Conservation (phyloP, 2,113 vertebrate genomes). For the Mormyrus lacerda region DNA sequence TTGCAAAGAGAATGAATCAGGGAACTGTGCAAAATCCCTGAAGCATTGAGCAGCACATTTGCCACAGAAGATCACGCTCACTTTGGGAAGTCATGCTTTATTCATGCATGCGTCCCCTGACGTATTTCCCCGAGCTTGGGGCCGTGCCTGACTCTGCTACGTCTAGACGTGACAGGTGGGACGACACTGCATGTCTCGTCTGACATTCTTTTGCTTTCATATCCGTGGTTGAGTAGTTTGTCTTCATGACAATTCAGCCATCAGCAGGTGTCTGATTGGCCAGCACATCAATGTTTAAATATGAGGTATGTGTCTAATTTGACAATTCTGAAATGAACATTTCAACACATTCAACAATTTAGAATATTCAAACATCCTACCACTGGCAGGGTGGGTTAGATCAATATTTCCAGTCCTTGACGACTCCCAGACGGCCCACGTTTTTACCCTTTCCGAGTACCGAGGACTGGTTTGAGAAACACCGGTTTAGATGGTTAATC, state of each 20-base stretch:
- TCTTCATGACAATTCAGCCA: background rate
- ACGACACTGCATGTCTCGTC: background rate
- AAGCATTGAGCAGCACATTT: background rate
- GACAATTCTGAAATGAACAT: background rate
- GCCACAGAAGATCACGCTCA: background rate
- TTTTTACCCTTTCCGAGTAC: background rate
- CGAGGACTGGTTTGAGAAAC: background rate
- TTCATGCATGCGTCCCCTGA: slow-evolving; percentile 35
- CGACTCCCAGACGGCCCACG: background rate
- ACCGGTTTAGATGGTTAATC: background rate
- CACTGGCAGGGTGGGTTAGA: background rate
- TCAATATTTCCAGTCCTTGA: background rate
- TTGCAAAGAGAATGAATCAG: background rate
- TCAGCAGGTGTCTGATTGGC: background rate
- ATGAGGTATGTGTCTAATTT: background rate
- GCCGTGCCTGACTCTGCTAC: background rate
- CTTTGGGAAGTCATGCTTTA: background rate
- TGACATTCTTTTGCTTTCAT: background rate
- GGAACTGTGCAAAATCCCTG: background rate
- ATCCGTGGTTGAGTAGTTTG: background rate
- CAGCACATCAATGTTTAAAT: background rate
- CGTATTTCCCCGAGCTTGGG: slow-evolving; percentile 43
- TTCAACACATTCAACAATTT: background rate
- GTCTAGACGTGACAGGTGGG: slow-evolving; percentile 14
- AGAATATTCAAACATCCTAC: background rate